Evolutionary conservation across 2,113 vertebrate species (phyloP).

Genomic region (Oxygymnocypris stewartii): DNA sequence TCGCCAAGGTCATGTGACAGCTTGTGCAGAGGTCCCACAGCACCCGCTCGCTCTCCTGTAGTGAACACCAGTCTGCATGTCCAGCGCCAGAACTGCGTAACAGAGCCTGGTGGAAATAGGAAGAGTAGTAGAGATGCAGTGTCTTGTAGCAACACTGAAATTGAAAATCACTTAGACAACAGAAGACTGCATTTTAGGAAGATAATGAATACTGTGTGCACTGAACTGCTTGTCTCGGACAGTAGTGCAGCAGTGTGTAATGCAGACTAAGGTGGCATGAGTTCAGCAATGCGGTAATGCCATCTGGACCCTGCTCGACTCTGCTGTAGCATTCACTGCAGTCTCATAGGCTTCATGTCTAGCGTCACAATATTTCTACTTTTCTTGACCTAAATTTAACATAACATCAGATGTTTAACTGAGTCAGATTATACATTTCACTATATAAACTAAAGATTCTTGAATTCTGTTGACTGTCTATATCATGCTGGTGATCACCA

Average conservation of each 20-base stretch:
- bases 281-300: slow-evolving; percentile 25
- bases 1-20: slow-evolving; percentile 72
- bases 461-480: neutral
- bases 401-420: neutral
- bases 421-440: neutral
- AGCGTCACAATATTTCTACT: neutral
- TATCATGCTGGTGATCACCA: neutral
- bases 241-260: neutral
- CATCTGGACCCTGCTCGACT: slow-evolving; percentile 12
- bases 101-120: slow-evolving; percentile 61
- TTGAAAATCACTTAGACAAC: neutral
- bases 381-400: neutral
- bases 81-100: slow-evolving; percentile 71
- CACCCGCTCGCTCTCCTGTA: slow-evolving; percentile 68
- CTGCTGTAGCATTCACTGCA: neutral
- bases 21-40: slow-evolving; percentile 66
- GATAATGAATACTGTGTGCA: neutral
- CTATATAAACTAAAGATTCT: neutral
- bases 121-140: neutral
- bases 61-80: slow-evolving; percentile 72
- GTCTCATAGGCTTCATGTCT: neutral
- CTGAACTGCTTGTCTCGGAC: neutral
- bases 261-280: slow-evolving; percentile 10
- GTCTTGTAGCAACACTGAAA: neutral
- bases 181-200: neutral